Base-by-base conservation (phyloP, 2,113 vertebrate species). In the Notothenia rossii region DNA sequence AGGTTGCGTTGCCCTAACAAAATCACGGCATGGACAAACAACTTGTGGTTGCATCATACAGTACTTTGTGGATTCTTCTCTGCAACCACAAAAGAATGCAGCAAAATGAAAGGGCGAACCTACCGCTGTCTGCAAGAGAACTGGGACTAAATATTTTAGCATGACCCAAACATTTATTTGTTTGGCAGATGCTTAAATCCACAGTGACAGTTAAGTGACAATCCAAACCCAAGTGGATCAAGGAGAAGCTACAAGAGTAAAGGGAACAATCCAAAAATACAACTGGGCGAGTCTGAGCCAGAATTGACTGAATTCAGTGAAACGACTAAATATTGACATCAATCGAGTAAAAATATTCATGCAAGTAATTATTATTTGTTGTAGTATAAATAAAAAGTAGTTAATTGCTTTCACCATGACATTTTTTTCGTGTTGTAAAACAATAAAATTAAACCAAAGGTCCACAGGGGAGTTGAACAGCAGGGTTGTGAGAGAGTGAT, bases 391-490 rank as follows among this genome's bases (percentile, higher is more conserved):
- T 29, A 33, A 46, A 9, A 18, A 17, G 36, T 29, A 14, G 7
- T n/a, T 22, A 64, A 51, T 49, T 20, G 15, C 15, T 40, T 43
- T 17, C 18, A 40, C n/a, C 17, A 13, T n/a, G 25, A 10, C 17
- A 55, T 25, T 36, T 25, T 33, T 4, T 11, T 67, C 67, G 45
- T 82, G 36, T n/a, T 40, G 25, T 59, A 33, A 71, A 79, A 74
- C 51, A 76, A 54, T 46, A 70, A 55, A 76, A 54, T 46, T 63
- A 51, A 75, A 59, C 10, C 40, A 80, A 70, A 36, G 48, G 59
- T 81, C 79, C 22, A 59, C 6, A 40, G 1, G 81, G 81, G 70
- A 82, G 79, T 20, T 84, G 55, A 71, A 48, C 63, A 62, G 61
- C 70, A 50, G 70, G 81, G 68, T 67, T 40, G 8, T 63, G 48